Percentiles rank a stretch among this genome's conserved stretches.
These are phyloP conservation scores for Siniperca obscura DNA, from an alignment of 2,797 vertebrate species.

Conservation along the genomic window DNA sequence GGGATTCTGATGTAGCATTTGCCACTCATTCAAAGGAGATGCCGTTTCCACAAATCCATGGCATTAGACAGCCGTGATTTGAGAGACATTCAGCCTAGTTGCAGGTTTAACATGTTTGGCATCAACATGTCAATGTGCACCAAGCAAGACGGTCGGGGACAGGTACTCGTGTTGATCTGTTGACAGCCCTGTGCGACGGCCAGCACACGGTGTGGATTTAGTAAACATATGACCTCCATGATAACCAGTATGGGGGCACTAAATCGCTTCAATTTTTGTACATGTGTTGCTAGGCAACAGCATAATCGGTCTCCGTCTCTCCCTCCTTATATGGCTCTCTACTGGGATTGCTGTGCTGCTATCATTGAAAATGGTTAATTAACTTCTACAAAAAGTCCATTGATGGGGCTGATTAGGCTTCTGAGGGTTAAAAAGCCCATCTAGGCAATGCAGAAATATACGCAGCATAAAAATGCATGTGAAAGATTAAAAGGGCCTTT, in stretches of 20 bases:
- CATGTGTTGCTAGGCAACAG: constrained; percentile 90
- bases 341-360: constrained; percentile 81
- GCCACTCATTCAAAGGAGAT: constrained; percentile 46
- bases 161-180: constrained; percentile 45
- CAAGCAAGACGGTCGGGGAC: constrained; percentile 28
- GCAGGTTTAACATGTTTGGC: constrained; percentile 54
- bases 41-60: constrained; percentile 43
- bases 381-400: constrained; percentile 85
- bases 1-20: constrained; percentile 51
- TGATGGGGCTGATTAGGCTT: constrained; percentile 79
- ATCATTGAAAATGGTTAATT: constrained; percentile 84
- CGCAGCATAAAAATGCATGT: constrained; percentile 36
- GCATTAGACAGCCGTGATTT: constrained; percentile 46
- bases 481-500: constrained; percentile 41
- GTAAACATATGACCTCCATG: constrained; percentile 84
- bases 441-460: constrained; percentile 40
- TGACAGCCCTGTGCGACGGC: constrained; percentile 65
- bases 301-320: constrained; percentile 81
- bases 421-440: constrained; percentile 72
- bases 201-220: constrained; percentile 75
- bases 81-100: constrained; percentile 32
- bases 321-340: constrained; percentile 74
- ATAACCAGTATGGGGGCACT: constrained; percentile 83
- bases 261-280: constrained; percentile 85
- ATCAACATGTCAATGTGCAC: constrained; percentile 14